These are phyloP conservation scores for Alcedo quadribrachys DNA, from an alignment of 2,797 vertebrate genomes.

Conservation along the genomic window DNA sequence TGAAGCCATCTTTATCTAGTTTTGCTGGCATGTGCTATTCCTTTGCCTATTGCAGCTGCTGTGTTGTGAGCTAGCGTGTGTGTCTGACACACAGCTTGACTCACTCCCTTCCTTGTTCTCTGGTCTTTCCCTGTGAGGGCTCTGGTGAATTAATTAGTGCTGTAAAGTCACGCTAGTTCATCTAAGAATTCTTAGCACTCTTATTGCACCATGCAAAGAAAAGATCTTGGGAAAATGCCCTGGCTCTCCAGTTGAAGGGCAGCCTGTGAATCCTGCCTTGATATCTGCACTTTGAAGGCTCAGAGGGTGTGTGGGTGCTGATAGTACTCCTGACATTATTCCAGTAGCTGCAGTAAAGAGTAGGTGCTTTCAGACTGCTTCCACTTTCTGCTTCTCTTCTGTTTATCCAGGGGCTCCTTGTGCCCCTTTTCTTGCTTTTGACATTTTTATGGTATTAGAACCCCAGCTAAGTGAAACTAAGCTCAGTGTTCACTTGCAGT, in stretches of 20 bases:
- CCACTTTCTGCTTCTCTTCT: not conserved
- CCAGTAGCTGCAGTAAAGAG: not conserved
- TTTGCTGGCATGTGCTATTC: not conserved
- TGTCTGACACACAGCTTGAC: not conserved
- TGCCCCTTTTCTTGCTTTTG: not conserved
- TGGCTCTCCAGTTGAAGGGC: not conserved
- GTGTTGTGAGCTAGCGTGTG: not conserved
- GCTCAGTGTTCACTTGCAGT: not conserved
- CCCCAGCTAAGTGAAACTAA: not conserved
- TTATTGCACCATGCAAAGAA: not conserved
- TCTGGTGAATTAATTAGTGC: not conserved
- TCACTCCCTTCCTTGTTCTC: not conserved
- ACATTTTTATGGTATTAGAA: not conserved
- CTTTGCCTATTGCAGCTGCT: too few species aligned
- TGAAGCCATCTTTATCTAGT: not conserved
- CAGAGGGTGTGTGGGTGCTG: not conserved
- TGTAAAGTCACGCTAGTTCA: not conserved
- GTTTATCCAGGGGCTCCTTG: not conserved
- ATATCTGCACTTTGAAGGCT: not conserved
- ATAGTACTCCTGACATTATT: not conserved
- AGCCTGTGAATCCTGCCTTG: not conserved
- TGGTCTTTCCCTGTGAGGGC: not conserved
- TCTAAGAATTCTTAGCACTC: not conserved
- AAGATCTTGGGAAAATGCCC: not conserved
- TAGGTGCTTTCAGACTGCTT: not conserved